Conservation (phyloP, 2,888 invertebrate species). For the Drosophila robusta region DNA sequence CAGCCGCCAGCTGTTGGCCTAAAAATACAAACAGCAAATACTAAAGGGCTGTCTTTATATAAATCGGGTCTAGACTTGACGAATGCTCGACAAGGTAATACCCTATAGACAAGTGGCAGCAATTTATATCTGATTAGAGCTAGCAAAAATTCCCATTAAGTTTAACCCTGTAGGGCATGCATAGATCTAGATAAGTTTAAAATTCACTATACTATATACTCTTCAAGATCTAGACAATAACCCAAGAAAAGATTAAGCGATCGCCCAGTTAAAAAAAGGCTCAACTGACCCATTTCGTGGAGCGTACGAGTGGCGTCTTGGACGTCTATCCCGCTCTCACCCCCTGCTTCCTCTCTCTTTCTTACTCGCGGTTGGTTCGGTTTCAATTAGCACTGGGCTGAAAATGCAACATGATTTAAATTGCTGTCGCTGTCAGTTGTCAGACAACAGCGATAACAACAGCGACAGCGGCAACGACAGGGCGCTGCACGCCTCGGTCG, state of each 20-base stretch:
- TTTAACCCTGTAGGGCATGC: no score
- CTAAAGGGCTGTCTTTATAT: conserved; percentile 9
- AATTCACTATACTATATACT: no score
- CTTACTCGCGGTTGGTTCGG: conserved; percentile 8
- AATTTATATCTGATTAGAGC: no score
- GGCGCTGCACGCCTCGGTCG: conserved; percentile 40
- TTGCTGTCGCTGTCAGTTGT: conserved; percentile 82
- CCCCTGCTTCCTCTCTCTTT: neutral
- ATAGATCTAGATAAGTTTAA: no score
- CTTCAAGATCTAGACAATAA: no score
- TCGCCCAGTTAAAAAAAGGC: conserved; percentile 5
- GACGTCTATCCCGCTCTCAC: neutral
- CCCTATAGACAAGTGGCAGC: neutral
- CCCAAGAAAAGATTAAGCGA: neutral
- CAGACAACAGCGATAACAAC: conserved; percentile 75
- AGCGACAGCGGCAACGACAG: conserved; percentile 29
- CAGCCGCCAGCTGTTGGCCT: conserved; percentile 37
- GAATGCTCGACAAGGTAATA: conserved; percentile 5
- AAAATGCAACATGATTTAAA: conserved; percentile 78
- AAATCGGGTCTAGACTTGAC: neutral
- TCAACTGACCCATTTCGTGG: conserved; percentile 44
- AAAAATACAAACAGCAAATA: conserved; percentile 18
- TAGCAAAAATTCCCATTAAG: no score
- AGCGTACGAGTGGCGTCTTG: conserved; percentile 9
- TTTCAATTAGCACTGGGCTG: conserved; percentile 54